phyloP scores from a whole-genome alignment of 2,113 vertebrate species.

The Podiceps cristatus region DNA sequence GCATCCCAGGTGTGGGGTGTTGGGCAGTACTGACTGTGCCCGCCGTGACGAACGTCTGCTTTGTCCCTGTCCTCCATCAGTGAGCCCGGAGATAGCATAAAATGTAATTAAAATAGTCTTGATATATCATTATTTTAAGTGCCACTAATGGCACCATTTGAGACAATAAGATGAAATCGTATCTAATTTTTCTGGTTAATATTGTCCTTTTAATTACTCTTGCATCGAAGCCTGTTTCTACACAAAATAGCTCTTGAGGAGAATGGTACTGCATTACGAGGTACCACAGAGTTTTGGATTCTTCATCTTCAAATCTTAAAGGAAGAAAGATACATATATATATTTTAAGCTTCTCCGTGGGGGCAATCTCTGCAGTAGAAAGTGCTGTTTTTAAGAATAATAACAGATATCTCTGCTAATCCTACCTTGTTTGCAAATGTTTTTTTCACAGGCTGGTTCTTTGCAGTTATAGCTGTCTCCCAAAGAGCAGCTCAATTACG shows the following conservation, averaged over 20 bases:
- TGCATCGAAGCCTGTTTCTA: background rate
- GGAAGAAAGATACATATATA: background rate
- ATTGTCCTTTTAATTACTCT: constrained; percentile 21
- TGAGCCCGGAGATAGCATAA: background rate
- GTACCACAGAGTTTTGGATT: background rate
- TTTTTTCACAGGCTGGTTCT: background rate
- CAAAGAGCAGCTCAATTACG: background rate
- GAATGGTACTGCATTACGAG: background rate
- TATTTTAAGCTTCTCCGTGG: background rate
- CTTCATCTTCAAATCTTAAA: background rate
- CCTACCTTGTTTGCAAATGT: background rate
- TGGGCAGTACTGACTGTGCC: background rate
- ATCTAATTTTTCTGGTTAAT: constrained; percentile 38
- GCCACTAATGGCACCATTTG: background rate
- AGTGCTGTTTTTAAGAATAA: background rate
- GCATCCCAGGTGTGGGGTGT: background rate
- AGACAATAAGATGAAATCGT: constrained; percentile 36
- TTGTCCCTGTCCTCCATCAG: background rate
- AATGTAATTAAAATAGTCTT: constrained; percentile 34
- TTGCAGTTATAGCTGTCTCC: background rate
- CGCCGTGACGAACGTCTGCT: background rate
- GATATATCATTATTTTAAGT: constrained; percentile 38
- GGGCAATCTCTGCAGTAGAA: background rate
- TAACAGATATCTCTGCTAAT: background rate
- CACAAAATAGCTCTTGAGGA: constrained; percentile 1